These are phyloP conservation scores for Hyphantria cunea DNA, from an alignment of 1,140 invertebrate species.

Conservation along the genomic window DNA sequence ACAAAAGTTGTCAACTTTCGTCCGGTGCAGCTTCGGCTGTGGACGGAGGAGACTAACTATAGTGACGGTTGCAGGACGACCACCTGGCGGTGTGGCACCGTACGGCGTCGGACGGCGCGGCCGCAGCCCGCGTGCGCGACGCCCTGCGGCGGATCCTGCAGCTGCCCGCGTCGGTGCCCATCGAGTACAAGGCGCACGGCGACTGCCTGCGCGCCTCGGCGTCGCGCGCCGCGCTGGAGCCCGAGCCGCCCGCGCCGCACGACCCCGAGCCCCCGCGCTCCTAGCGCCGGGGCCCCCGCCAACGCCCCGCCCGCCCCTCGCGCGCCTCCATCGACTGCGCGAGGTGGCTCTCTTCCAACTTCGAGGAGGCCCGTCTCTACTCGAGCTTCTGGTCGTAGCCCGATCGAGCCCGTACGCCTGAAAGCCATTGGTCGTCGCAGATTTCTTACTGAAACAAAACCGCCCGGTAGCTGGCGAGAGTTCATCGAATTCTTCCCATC, in stretches of 20 bases:
- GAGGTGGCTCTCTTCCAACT: neutral
- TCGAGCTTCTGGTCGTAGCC: neutral
- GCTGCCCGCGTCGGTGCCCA: slow-evolving; percentile 93
- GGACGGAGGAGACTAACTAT: no score
- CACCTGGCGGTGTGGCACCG: slow-evolving; percentile 99
- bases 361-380: neutral
- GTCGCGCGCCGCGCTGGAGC: slow-evolving; percentile 88
- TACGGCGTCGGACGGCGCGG: slow-evolving; percentile 93
- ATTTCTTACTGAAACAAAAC: no score
- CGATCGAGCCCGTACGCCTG: no score
- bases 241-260: slow-evolving; percentile 20
- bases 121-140: slow-evolving; percentile 95
- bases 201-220: slow-evolving; percentile 94
- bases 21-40: no score
- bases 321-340: neutral
- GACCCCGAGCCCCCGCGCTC: slow-evolving; percentile 18
- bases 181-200: slow-evolving; percentile 95
- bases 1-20: no score
- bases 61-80: slow-evolving; percentile 89
- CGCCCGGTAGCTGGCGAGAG: no score
- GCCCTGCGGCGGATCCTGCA: slow-evolving; percentile 96
- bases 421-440: no score
- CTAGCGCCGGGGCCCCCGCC: slow-evolving; percentile 9
- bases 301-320: neutral
- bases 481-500: slow-evolving; percentile 6